These are phyloP conservation scores for Scleropages formosus DNA, from an alignment of 2,797 vertebrate species.

Conservation along the genomic window DNA sequence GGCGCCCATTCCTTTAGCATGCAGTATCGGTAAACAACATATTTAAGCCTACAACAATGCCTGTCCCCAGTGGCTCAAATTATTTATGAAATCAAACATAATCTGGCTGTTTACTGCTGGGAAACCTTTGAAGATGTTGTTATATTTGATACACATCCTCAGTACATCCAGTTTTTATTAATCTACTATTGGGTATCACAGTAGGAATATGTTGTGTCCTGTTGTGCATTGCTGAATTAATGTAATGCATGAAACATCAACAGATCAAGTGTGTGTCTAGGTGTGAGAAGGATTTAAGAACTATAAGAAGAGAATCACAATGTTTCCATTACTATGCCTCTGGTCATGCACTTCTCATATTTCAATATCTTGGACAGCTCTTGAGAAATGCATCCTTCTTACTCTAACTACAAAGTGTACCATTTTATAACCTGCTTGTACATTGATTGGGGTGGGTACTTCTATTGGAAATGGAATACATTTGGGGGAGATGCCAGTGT, in stretches of 20 bases:
- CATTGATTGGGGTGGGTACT: not conserved
- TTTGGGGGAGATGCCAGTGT: not conserved
- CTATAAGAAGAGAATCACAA: not conserved
- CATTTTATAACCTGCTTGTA: not conserved
- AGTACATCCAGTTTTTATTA: not conserved
- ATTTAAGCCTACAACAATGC: conserved; percentile 77
- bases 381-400: not conserved
- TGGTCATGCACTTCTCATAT: not conserved
- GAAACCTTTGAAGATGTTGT: conserved; percentile 58
- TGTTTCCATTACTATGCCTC: not conserved
- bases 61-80: conserved; percentile 73
- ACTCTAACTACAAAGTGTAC: not conserved
- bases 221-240: not conserved
- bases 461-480: not conserved
- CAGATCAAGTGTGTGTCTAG: not conserved
- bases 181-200: not conserved
- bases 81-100: conserved; percentile 83
- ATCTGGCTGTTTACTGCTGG: conserved; percentile 67
- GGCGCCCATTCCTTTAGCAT: conserved; percentile 71
- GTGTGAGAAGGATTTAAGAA: not conserved
- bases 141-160: not conserved
- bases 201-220: not conserved
- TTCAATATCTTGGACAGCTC: not conserved
- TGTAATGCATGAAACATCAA: not conserved
- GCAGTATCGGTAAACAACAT: conserved; percentile 76